Base-by-base conservation (phyloP, 1,140 invertebrate species). In the Popillia japonica region DNA sequence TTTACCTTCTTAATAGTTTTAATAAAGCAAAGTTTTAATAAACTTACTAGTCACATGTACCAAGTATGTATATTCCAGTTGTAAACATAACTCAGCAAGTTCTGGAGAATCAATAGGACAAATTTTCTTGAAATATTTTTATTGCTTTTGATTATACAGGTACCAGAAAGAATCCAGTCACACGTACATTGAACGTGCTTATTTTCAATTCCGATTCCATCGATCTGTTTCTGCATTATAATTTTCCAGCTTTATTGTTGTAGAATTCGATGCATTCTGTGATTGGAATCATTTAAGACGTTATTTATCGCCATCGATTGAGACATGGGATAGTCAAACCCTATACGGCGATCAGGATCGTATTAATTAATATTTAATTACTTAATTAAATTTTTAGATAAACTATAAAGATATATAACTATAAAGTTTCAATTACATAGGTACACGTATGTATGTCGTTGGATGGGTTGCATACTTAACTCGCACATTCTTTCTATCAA, bases 121-220 rank as follows among this genome's bases (percentile, higher is more conserved):
- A 10, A 64, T 22, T 64, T 64, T 23, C 59, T 64, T 23, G 11
- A 6, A 17, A 64, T 17, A 22, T 22, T 64, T 64, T 64, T 64
- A 64, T 64, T 64, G 2, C 59, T 20, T 64, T 64, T 64, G 59
- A 64, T 10, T 64, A 17, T 22, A 17, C 59, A 22, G 22, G 17
- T n/a, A 23, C 9, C 4, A 17, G 59, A 23, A 64, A 64, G 59
- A 22, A 64, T 64, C 44, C 44, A 7, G 2, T 22, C 14, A 64
- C 59, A 22, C 59, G 8, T 10, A 48, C 44, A 48, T 48, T 48
- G 22, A 22, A 64, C 59, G 59, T 9, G 17, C 9, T 64, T 17
- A 64, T 64, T 64, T 64, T 64, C 59, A 64, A 64, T 64, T 64
- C 59, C 59, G n/a, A 64, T 64, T 64, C 17, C 59, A 64, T 64